phyloP scores from a whole-genome alignment of 2,797 vertebrate genomes.

The Lagorchestes hirsutus region DNA sequence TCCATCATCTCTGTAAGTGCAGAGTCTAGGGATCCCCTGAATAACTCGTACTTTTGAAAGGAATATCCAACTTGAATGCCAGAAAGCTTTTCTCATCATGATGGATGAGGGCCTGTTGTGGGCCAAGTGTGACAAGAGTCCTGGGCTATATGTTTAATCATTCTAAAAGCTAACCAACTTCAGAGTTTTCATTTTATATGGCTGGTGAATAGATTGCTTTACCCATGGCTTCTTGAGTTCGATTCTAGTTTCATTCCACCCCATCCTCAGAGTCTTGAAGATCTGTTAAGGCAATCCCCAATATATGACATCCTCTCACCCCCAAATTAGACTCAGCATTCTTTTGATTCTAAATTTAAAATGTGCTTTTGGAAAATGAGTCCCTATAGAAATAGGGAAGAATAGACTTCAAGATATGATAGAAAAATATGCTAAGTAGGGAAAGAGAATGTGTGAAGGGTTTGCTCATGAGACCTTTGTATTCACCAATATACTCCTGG shows the following conservation, averaged over 20 bases:
- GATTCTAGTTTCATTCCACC: neutral
- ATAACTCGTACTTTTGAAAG: constrained; percentile 46
- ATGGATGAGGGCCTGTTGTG: constrained; percentile 55
- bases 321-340: neutral
- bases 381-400: constrained; percentile 48
- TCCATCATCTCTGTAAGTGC: constrained; percentile 39
- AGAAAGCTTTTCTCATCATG: constrained; percentile 39
- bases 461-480: constrained; percentile 50
- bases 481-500: constrained; percentile 57
- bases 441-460: constrained; percentile 38
- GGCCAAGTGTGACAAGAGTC: constrained; percentile 38
- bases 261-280: neutral
- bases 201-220: neutral
- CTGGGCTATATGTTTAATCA: constrained; percentile 53
- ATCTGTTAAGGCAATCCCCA: neutral
- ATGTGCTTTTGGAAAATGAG: constrained; percentile 24
- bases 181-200: constrained; percentile 36
- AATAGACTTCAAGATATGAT: constrained; percentile 54
- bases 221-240: neutral
- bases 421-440: constrained; percentile 60
- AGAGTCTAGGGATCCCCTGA: constrained; percentile 58
- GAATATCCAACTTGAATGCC: constrained; percentile 13
- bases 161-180: constrained; percentile 34
- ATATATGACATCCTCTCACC: neutral
- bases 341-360: constrained; percentile 39